Evolutionary conservation across 1,140 invertebrate species (phyloP).

Genomic region (Chrysoperla carnea): DNA sequence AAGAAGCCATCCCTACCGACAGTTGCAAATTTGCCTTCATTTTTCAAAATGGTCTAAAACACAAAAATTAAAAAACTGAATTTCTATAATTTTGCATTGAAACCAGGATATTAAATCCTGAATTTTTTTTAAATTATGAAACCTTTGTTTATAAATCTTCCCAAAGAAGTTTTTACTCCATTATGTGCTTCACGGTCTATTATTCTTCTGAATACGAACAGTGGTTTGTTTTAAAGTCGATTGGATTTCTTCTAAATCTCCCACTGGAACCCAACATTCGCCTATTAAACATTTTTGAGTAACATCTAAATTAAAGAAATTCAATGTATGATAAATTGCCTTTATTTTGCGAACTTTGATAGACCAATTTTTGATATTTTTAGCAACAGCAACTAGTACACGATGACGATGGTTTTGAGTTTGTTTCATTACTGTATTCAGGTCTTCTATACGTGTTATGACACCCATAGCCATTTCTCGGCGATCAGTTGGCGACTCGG

Average conservation of each 20-base stretch:
- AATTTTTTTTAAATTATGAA: no score
- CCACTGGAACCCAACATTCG: constrained; percentile 94
- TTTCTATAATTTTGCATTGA: no score
- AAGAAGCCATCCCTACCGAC: no score
- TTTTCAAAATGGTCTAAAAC: no score
- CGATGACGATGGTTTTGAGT: constrained; percentile 86
- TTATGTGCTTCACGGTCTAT: no score
- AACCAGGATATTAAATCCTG: no score
- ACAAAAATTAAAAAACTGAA: no score
- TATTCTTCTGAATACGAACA: constrained; percentile 33
- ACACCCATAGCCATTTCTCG: constrained; percentile 88
- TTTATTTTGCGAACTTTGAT: constrained; percentile 89
- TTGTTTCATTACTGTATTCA: constrained; percentile 78
- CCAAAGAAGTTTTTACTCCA: no score
- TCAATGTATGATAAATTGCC: constrained; percentile 84
- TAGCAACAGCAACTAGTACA: constrained; percentile 76
- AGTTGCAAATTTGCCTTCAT: no score
- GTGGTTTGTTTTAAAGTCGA: constrained; percentile 76
- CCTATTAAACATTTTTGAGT: constrained; percentile 93
- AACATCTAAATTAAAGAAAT: constrained; percentile 85
- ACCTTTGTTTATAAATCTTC: no score
- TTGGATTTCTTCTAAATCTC: constrained; percentile 79
- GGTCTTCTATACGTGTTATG: constrained; percentile 79
- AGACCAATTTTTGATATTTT: constrained; percentile 87
- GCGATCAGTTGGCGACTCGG: constrained; percentile 71